Evolutionary conservation across 2,113 vertebrate genomes (phyloP), one percentile per base, ranked within the genome.

Genomic region (Nothocercus julius): DNA sequence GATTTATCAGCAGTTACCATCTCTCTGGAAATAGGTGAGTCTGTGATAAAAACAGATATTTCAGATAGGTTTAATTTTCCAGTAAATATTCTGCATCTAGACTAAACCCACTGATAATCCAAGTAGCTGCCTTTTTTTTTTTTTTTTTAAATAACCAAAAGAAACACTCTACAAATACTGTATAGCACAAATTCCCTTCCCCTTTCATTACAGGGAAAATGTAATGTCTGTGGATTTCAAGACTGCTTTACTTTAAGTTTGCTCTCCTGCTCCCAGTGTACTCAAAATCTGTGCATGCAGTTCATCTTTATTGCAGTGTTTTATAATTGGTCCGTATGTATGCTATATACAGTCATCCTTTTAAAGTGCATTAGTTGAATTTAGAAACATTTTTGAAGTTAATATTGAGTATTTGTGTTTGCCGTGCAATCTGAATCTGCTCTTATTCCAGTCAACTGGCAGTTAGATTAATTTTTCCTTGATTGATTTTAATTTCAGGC

Each of bases 21-120:
- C 85, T 85, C 58, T 83, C 80, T 88, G 89, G 92, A 93, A 91
- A 81, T 70, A 67, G 95, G 96, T 97, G 93, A 97, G 95, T 97
- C 68, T 73, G 68, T 94, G 61, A 82, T 24, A 34, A 82, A 91
- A 59, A 44, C 56, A 53, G 51, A 62, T 72, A 51, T 12, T 59
- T 28, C 20, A 45, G 49, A 78, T 77, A 62, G 27, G 44, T 66
- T 87, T 89, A 76, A 77, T 95, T 86, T 88, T 73, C 58, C 34
- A 70, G 56, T 78, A 89, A 82, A 89, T 89, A 79, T 22, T 54
- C 54, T 86, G 58, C 34, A 87, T 91, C 68, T 72, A 34, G 45
- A 44, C 11, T 72, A 89, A 91, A 83, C 44, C 80, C 92, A 38
- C 56, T 53, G 94, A 90, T 92, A 56, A 62, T 85, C 32, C 72